Base-by-base conservation (phyloP, 2,888 invertebrate genomes). In the Trichacis sp. region DNA sequence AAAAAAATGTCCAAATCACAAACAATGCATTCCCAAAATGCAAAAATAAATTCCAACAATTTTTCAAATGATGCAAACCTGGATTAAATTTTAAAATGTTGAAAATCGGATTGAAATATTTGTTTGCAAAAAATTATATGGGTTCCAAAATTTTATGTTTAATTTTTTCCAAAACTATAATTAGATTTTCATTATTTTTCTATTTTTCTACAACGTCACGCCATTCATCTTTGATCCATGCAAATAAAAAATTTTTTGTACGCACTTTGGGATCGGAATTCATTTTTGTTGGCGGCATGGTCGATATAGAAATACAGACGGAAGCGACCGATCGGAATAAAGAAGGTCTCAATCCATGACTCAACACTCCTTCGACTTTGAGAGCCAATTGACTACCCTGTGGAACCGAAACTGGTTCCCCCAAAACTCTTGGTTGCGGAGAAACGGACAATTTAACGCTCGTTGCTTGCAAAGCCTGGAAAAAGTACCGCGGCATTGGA, bases 361-460 rank as follows among this genome's bases (percentile, higher is more conserved):
- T 91, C 47, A 97, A 89, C 0, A 98, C 96, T 0, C 97, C 97
- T 85, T 97, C 97, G 1, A 97, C 93, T 86, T 96, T 96, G 18
- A 97, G 89, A 0, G 96, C 95, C 61, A 97, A 88, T 72, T 95
- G 93, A 72, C 95, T 93, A 54, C 93, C 93, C 40, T 91, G 90
- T 62, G 93, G 93, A 33, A 97, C 91, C 66, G 92, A 88, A 47
- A 96, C 92, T 46, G 93, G 93, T 73, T 97, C 97, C 0, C 93
- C 93, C 64, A 91, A 88, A 36, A 90, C 89, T 50, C 92, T 85
- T 0, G 94, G 93, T 78, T 93, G 93, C 0, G 95, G 94, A 30
- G 92, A 92, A 5, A 94, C 90, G 0, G 93, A 92, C 63, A 95
- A 84, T 85, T 93, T 94, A 1, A 94, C 91, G 71, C 89, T 90